Percentiles rank a stretch among this genome's conserved stretches.
phyloP scores from a whole-genome alignment of 1,140 invertebrate species.

The Rhyacophila brunnea region DNA sequence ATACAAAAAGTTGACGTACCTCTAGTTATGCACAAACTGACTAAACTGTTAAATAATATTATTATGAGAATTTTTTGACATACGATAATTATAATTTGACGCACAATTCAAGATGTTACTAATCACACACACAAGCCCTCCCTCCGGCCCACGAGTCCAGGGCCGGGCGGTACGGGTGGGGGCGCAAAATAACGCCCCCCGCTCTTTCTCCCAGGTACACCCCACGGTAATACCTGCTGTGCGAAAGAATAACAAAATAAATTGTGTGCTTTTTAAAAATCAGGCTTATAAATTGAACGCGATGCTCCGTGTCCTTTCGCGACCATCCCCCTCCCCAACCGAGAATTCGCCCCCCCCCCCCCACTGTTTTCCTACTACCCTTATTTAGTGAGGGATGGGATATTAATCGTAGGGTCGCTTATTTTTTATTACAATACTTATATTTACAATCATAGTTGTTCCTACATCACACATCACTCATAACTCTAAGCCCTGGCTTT shows the following conservation, averaged over 20 bases:
- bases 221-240: neutral
- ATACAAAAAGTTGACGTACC: no score
- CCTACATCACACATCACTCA: no score
- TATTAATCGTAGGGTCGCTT: neutral
- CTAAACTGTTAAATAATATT: no score
- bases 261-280: conserved; percentile 37
- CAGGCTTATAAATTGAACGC: conserved; percentile 36
- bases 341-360: conserved; percentile 9
- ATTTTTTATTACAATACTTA: no score
- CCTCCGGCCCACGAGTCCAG: no score
- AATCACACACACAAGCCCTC: conserved; percentile 12
- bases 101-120: conserved; percentile 16
- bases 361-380: conserved; percentile 4
- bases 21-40: no score
- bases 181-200: neutral
- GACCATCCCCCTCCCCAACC: neutral
- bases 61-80: no score
- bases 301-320: conserved; percentile 28
- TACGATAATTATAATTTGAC: no score
- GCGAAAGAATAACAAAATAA: conserved; percentile 36
- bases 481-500: no score
- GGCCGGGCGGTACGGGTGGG: no score
- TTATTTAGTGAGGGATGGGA: conserved; percentile 1
- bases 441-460: no score
- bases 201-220: neutral